Base-by-base conservation (phyloP, 2,888 invertebrate genomes). In the Xanthia icteritia region DNA sequence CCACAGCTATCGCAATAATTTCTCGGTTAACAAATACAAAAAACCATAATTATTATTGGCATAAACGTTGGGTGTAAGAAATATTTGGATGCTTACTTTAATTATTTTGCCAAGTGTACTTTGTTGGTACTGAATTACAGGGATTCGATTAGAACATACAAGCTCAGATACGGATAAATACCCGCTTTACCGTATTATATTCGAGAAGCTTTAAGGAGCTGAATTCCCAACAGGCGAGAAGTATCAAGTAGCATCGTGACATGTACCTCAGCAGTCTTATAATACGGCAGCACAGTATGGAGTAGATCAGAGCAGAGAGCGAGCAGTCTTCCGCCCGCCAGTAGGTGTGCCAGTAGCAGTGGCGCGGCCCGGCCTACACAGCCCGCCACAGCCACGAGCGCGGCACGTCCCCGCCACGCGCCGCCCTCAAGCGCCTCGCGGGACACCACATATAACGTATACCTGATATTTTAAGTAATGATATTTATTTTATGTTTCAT, bases 231-330 rank as follows among this genome's bases (percentile, higher is more conserved):
- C 6, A 48, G 45, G 66, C 13, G 13, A 48, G 31, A 66, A 23
- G 20, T 27, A 20, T 17, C 4, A 68, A 68, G n/a, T 36, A 48
- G 11, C 45, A 45, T 63, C 11, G 8, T 48, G 13, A 27, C 13
- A 76, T 63, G 13, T 88, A 98, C 98, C 97, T 98, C 98, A 13
- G 98, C 98, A 73, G 98, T 98, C 89, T 98, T 98, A 93, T 98
- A 98, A 77, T 98, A 98, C 39, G 98, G 98, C 87, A 98, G 94
- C 70, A 98, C 97, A 56, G 98, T 97, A 88, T 98, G 98, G 58
- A 98, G 95, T 51, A 98, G 96, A 93, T 98, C 98, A 6, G 98
- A 98, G 91, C 98, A 98, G 5, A 98, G 96, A 48, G 98, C 98
- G 15, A 98, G 95, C 76, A 98, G 94, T 81, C 98, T 97, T 13